These are phyloP conservation scores for Drosophila trapezifrons DNA, from an alignment of 1,140 invertebrate species.

Conservation along the genomic window DNA sequence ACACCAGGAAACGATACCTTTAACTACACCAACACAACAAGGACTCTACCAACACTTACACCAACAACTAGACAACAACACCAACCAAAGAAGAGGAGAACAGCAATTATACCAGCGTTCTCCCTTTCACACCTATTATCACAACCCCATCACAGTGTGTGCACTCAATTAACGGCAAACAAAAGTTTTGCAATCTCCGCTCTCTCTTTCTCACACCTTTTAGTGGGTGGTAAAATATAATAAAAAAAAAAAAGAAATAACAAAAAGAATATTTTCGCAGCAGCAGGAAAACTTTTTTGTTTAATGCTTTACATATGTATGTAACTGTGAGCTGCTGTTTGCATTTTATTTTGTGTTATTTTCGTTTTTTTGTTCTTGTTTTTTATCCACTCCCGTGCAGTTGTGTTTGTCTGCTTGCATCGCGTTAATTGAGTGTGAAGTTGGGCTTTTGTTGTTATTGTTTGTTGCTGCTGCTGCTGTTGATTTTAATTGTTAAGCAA, in stretches of 20 bases:
- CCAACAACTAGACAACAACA: constrained; percentile 10
- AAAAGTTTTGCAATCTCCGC: constrained; percentile 64
- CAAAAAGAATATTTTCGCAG: constrained; percentile 42
- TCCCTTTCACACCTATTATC: constrained; percentile 28
- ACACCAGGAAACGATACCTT: neutral
- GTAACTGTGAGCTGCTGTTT: constrained; percentile 26
- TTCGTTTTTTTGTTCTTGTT: neutral
- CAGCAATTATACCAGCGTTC: constrained; percentile 5
- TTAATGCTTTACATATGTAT: constrained; percentile 54
- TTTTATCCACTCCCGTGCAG: constrained; percentile 14
- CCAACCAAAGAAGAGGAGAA: constrained; percentile 1
- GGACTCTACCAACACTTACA: neutral
- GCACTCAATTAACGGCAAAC: constrained; percentile 79
- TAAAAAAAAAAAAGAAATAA: constrained; percentile 32
- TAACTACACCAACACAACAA: neutral
- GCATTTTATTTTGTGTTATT: constrained; percentile 22
- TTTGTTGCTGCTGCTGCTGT: constrained; percentile 46
- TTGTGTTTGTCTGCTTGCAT: constrained; percentile 65
- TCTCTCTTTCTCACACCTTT: constrained; percentile 26
- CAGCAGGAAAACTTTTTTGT: constrained; percentile 58
- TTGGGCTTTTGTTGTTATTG: constrained; percentile 71
- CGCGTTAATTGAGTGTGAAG: constrained; percentile 82
- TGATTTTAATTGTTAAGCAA: constrained; percentile 82
- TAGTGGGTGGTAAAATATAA: constrained; percentile 58
- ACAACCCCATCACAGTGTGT: constrained; percentile 31